Conservation (phyloP, 2,113 vertebrate species). For the Gasterosteus aculeatus region DNA sequence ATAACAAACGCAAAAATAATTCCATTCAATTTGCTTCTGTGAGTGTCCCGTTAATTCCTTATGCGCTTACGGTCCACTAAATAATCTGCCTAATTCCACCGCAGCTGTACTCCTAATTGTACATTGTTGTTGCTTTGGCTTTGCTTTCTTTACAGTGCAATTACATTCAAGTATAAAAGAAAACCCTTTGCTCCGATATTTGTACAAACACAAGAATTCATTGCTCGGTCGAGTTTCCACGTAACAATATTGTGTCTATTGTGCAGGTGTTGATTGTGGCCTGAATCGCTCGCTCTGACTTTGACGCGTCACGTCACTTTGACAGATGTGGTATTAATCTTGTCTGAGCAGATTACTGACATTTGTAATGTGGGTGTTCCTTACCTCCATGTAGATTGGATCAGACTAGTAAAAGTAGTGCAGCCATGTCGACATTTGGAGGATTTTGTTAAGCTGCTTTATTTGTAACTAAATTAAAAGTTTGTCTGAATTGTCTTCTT, state of each 20-base stretch:
- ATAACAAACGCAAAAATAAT: not conserved
- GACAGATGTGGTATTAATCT: constrained; percentile 72
- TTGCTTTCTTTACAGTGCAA: not conserved
- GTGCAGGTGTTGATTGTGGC: not conserved
- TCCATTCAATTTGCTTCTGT: not conserved
- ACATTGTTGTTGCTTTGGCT: not conserved
- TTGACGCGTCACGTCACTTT: constrained; percentile 17
- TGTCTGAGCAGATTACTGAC: constrained; percentile 56
- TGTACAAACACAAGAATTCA: not conserved
- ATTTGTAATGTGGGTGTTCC: constrained; percentile 40
- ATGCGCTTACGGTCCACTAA: no score
- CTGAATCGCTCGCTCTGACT: constrained; percentile 12
- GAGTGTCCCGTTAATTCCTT: not conserved
- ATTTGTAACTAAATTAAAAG: constrained; percentile 56
- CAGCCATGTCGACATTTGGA: constrained; percentile 45
- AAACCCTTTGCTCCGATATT: not conserved
- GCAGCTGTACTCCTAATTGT: not conserved
- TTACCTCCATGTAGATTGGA: constrained; percentile 62
- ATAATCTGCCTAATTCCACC: no score
- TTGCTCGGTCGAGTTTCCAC: not conserved
- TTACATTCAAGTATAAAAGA: no score
- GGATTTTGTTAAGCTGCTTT: constrained; percentile 75
- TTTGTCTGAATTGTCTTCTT: constrained; percentile 51
- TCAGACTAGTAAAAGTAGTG: constrained; percentile 48
- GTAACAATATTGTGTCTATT: not conserved